Conservation (phyloP, 2,113 vertebrate species). For the Syngnathus scovelli region DNA sequence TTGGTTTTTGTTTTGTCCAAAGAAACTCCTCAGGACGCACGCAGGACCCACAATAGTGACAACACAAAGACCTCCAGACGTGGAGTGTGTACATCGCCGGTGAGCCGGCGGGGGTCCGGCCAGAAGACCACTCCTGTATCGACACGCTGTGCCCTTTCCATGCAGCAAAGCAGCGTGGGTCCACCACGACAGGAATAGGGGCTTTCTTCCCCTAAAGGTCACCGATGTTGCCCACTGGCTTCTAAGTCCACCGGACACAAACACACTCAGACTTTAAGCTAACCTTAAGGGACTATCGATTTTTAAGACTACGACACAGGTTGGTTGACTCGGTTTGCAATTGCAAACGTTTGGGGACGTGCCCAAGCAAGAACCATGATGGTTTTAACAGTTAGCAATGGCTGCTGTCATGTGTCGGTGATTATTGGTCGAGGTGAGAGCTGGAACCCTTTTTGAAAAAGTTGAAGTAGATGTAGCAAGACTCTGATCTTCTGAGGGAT, state of each 20-base stretch:
- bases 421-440: neutral
- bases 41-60: conserved; percentile 42
- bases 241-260: conserved; percentile 20
- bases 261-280: neutral
- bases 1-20: neutral
- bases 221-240: conserved; percentile 53
- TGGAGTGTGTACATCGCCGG: conserved; percentile 52
- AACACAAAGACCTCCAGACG: conserved; percentile 43
- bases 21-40: conserved; percentile 41
- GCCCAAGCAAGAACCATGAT: neutral
- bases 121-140: conserved; percentile 61
- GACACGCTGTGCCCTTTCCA: conserved; percentile 67
- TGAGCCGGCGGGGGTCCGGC: conserved; percentile 48
- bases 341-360: neutral
- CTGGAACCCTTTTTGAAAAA: neutral
- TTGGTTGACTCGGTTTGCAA: neutral
- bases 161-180: conserved; percentile 53
- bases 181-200: conserved; percentile 53
- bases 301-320: neutral
- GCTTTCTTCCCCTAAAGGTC: conserved; percentile 67
- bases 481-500: neutral
- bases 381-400: neutral
- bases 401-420: neutral
- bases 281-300: neutral
- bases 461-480: too few relatives aligned